Base-by-base conservation (phyloP, 2,888 invertebrate species). In the Xestia ashworthii region DNA sequence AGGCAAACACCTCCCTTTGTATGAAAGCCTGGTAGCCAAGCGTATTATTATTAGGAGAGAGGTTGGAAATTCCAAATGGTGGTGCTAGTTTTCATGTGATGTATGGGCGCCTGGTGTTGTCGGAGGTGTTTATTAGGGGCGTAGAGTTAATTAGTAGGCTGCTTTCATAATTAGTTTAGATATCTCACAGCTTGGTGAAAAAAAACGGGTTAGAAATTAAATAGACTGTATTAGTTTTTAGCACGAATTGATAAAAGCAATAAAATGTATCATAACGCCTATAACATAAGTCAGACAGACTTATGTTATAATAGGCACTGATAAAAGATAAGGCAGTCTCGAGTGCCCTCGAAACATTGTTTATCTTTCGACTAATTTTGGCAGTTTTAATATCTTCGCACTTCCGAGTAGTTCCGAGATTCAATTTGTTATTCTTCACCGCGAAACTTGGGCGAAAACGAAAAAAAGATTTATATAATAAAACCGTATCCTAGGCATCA, bases 41-140 rank as follows among this genome's bases (percentile, higher is more conserved):
- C 66, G 72, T 88, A 80, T 82, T 84, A 82, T 89, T 89, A 89
- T 84, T 86, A 88, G 86, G 88, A 79, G 82, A 82, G 74, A 84
- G 73, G 75, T 70, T 66, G 74, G 58, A 80, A 82, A 80, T 69
- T 78, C 53, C 44, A 55, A 82, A 55, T 53, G 44, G 16, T 46
- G 41, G 25, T 66, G 81, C 38, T 74, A 64, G 70, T 69, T 64
- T 72, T 58, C 53, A 67, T 55, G 62, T 67, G 62, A 74, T n/a
- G 19, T 79, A 82, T 87, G 87, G 12, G 44, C 38, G 64, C 84
- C 82, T 87, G 76, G 83, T 87, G 80, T 68, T 55, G 32, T 67
- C 25, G n/a, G 68, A 65, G 62, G 65, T 76, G 74, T 38, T 77
- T 78, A 86, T 74, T 68, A 68, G 53, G n/a, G 41, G 25, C 25